Evolutionary conservation across 2,797 vertebrate species (phyloP).

Genomic region (Syngnathus rostellatus): DNA sequence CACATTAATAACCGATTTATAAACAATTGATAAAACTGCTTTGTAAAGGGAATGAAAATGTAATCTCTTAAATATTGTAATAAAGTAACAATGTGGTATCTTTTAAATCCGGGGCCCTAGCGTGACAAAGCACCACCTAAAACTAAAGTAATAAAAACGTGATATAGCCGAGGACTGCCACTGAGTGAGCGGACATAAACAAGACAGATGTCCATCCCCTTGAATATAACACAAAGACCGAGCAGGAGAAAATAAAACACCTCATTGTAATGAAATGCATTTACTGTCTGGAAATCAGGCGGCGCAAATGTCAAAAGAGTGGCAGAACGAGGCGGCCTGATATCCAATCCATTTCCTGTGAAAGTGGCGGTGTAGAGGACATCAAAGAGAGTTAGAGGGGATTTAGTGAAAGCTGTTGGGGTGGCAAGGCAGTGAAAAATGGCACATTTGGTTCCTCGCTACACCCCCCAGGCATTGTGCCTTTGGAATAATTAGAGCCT

Average conservation of each 20-base stretch:
- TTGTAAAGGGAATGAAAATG: not conserved
- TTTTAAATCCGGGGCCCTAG: conserved; percentile 43
- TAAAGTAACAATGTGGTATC: conserved; percentile 47
- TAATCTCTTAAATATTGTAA: conserved; percentile 47
- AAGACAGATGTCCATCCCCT: conserved; percentile 66
- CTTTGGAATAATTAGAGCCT: conserved; percentile 75
- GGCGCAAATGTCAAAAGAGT: conserved; percentile 60
- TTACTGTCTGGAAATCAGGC: conserved; percentile 64
- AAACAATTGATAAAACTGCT: not conserved
- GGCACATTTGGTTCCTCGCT: conserved; percentile 60
- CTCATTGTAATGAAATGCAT: conserved; percentile 72
- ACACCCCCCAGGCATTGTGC: conserved; percentile 65
- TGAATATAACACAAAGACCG: conserved; percentile 70
- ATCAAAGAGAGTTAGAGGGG: conserved; percentile 68
- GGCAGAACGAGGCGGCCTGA: conserved; percentile 59
- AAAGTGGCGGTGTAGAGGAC: conserved; percentile 60
- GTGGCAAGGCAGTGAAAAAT: conserved; percentile 64
- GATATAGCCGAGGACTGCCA: conserved; percentile 67
- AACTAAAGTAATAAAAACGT: conserved; percentile 63
- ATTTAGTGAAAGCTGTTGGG: conserved; percentile 51
- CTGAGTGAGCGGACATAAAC: conserved; percentile 68
- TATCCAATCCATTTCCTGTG: conserved; percentile 70
- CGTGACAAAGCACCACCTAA: conserved; percentile 60
- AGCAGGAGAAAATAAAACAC: conserved; percentile 64
- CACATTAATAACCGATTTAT: not conserved